phyloP scores from a whole-genome alignment of 2,888 invertebrate species.

The Netelia fuscicornis region DNA sequence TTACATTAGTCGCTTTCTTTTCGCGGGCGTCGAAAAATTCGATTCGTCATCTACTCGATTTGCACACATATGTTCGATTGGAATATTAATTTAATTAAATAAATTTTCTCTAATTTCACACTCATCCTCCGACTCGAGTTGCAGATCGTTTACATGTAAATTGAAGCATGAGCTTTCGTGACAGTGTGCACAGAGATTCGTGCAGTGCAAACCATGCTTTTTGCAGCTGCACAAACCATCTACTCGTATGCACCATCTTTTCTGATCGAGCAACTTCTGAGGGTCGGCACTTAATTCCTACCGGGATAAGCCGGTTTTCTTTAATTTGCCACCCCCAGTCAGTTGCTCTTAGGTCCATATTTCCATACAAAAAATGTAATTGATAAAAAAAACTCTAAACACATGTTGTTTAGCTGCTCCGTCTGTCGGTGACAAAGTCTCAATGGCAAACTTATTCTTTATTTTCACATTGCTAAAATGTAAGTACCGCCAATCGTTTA shows the following conservation, averaged over 20 bases:
- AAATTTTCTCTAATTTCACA: not conserved
- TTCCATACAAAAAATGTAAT: constrained; percentile 71
- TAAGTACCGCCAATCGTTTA: constrained; percentile 70
- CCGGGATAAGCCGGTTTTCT: constrained; percentile 62
- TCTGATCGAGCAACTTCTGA: constrained; percentile 67
- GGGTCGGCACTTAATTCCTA: constrained; percentile 66
- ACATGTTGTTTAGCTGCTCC: constrained; percentile 15
- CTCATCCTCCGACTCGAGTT: constrained; percentile 51
- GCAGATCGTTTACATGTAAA: constrained; percentile 53
- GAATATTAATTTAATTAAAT: not conserved
- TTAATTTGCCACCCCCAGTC: constrained; percentile 70
- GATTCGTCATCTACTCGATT: not conserved
- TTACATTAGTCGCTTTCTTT: constrained; percentile 4
- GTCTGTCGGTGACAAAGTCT: constrained; percentile 18
- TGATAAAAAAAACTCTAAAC: constrained; percentile 66
- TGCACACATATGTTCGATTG: not conserved
- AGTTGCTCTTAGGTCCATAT: constrained; percentile 63
- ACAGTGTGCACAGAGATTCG: constrained; percentile 69
- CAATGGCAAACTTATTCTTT: constrained; percentile 7
- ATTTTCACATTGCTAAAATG: constrained; percentile 63
- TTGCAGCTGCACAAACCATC: constrained; percentile 66
- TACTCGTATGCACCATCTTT: constrained; percentile 66
- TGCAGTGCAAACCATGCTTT: constrained; percentile 65
- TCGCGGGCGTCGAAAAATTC: constrained; percentile 7
- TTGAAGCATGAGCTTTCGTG: constrained; percentile 67